Conservation (phyloP, 1,140 invertebrate genomes). For the Drosophila suzukii region DNA sequence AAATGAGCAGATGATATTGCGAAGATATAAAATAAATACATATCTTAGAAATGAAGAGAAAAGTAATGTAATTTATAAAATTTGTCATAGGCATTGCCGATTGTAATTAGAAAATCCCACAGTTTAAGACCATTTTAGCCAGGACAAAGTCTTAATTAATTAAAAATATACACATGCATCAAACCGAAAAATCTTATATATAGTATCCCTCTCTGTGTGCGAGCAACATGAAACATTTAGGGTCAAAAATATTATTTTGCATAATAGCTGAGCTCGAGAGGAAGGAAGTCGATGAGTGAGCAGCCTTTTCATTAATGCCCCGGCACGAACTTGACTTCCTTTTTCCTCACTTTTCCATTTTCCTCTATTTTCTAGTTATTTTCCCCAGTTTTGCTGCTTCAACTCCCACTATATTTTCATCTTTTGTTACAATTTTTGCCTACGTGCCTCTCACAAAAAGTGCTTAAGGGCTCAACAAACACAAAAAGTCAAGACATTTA, state of each 20-base stretch:
- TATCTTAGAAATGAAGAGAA: background rate
- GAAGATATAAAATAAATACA: background rate
- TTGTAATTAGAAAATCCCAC: background rate
- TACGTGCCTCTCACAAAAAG: constrained; percentile 50
- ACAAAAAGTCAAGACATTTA: constrained; percentile 82
- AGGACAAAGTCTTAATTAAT: constrained; percentile 50
- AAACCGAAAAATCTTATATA: background rate
- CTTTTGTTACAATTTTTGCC: constrained; percentile 51
- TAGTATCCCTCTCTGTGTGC: constrained; percentile 1
- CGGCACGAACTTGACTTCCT: constrained; percentile 38
- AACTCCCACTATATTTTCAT: constrained; percentile 31
- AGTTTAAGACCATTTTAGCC: background rate
- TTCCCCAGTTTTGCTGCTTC: background rate
- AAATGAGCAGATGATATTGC: background rate
- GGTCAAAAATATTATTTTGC: constrained; percentile 47
- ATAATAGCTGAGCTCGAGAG: constrained; percentile 26
- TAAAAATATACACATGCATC: constrained; percentile 36
- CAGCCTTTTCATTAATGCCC: constrained; percentile 55
- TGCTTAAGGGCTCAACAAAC: constrained; percentile 78
- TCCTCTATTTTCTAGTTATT: constrained; percentile 24
- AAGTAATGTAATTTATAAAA: background rate
- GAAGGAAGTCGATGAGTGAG: constrained; percentile 41
- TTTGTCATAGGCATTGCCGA: constrained; percentile 1
- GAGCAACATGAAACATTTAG: constrained; percentile 27
- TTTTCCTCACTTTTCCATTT: constrained; percentile 5